Percentiles rank a stretch among this genome's conserved stretches.
These are phyloP conservation scores for Antennarius striatus DNA, from an alignment of 2,113 vertebrate genomes.

Conservation along the genomic window DNA sequence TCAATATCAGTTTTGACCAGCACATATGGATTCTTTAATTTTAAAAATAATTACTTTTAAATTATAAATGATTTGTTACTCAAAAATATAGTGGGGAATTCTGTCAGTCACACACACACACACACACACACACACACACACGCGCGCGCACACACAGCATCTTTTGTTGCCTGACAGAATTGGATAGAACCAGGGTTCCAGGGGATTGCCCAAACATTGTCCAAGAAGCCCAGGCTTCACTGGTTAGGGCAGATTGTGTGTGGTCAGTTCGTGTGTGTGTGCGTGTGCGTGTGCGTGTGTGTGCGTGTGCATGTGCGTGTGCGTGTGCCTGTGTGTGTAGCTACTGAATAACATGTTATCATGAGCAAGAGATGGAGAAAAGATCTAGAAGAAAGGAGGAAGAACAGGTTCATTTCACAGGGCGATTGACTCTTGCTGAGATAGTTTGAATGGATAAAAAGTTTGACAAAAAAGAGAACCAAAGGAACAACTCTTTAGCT, in stretches of 20 bases:
- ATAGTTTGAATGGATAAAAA: not conserved
- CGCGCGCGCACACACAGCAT: not conserved
- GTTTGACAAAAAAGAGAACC: not conserved
- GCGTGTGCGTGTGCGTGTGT: too few relatives aligned
- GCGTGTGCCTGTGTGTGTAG: not conserved
- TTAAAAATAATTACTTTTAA: too few relatives aligned
- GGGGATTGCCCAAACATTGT: constrained; percentile 39
- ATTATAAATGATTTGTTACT: too few relatives aligned
- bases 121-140: not conserved
- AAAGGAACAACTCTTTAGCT: constrained; percentile 23
- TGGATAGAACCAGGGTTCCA: constrained; percentile 52
- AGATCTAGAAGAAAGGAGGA: constrained; percentile 29
- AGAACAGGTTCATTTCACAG: constrained; percentile 45
- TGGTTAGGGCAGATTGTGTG: constrained; percentile 52
- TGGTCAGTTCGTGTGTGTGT: constrained; percentile 10
- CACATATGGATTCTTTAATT: too few relatives aligned
- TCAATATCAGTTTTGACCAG: too few relatives aligned
- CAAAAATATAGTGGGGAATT: too few relatives aligned
- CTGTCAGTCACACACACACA: not conserved
- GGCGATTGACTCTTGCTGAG: constrained; percentile 25
- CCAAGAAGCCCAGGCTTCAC: constrained; percentile 32
- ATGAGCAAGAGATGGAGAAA: constrained; percentile 22
- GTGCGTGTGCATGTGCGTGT: not conserved
- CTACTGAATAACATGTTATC: constrained; percentile 28
- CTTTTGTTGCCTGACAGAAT: constrained; percentile 38